Base-by-base conservation (phyloP, 2,113 vertebrate genomes). In the Clupea harengus region DNA sequence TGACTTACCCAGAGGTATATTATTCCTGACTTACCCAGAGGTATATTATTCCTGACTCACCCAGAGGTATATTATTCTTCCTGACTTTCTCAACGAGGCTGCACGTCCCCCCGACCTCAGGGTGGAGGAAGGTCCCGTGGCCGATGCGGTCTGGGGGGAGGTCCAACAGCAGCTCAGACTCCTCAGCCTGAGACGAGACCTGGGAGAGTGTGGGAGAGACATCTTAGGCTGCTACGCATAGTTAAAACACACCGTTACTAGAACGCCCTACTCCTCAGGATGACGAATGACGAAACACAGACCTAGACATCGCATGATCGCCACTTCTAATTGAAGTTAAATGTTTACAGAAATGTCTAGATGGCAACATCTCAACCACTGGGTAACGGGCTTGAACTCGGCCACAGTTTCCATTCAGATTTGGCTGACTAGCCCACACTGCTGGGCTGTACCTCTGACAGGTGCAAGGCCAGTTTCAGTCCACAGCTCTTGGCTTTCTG, bases 71-170 rank as follows among this genome's bases (percentile, higher is more conserved):
- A 10, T 60, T 94, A 54, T 96, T 93, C 83, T 95, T 93, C 57
- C 89, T 92, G 78, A 99, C 97, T 88, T 96, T 95, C 28, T 97
- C 92, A 75, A 98, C 96, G n/a, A 98, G 92, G 83, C 94, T 93
- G 64, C 94, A 89, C 72, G 96, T 96, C 49, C 94, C 96, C 6
- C 93, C 90, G 25, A 94, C 89, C 67, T 95, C 87, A 1, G 95
- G 94, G 83, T 94, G 96, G 49, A 99, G 94, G 86, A 97, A 99
- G 1, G 98, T 99, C 3, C 98, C 98, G 0, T 99, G 98, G 25
- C 98, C 98, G 4, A 99, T 99, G 92, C 98, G 94, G 92, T 96
- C 93, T 1, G 95, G 95, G 82, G 95, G 95, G 83, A 99, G 93
- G 89, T 94, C 92, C 88, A 99, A 88, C 81, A 99, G 95, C 88